phyloP scores from a whole-genome alignment of 2,797 vertebrate species.

The Epinephelus coioides region DNA sequence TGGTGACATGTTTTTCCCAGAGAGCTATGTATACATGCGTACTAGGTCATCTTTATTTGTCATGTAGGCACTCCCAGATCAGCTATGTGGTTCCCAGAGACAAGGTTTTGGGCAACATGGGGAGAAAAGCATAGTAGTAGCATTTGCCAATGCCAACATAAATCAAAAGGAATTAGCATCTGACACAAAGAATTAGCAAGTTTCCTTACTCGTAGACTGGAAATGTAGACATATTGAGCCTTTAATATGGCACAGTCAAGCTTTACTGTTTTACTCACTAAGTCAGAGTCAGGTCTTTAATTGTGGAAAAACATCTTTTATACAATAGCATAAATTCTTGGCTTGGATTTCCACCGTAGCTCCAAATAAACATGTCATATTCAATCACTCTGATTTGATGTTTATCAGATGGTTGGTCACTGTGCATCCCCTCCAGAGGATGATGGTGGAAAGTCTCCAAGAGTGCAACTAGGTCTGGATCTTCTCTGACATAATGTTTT shows the following conservation, averaged over 20 bases:
- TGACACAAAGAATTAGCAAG: not conserved
- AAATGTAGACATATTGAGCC: not conserved
- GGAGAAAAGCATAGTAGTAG: conserved; percentile 34
- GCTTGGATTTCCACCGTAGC: conserved; percentile 31
- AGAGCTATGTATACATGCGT: conserved; percentile 73
- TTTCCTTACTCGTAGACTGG: conserved; percentile 1
- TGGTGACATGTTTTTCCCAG: conserved; percentile 82
- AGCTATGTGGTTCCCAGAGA: conserved; percentile 68
- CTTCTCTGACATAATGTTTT: conserved; percentile 8
- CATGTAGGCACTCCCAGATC: conserved; percentile 56
- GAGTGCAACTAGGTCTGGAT: conserved; percentile 50
- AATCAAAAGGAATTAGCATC: conserved; percentile 23
- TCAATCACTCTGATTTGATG: conserved; percentile 59
- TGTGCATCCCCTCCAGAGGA: conserved; percentile 56
- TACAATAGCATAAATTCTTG: conserved; percentile 17
- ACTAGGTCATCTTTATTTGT: conserved; percentile 75
- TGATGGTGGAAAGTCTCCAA: conserved; percentile 55
- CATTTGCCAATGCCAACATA: conserved; percentile 14
- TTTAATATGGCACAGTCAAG: not conserved
- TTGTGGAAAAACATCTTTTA: not conserved
- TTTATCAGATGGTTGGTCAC: conserved; percentile 47
- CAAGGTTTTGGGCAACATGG: conserved; percentile 30
- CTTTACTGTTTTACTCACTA: conserved; percentile 10
- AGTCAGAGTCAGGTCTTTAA: conserved; percentile 13
- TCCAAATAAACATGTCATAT: conserved; percentile 59